These are phyloP conservation scores for Drosophila littoralis DNA, from an alignment of 1,140 invertebrate genomes.

Conservation along the genomic window DNA sequence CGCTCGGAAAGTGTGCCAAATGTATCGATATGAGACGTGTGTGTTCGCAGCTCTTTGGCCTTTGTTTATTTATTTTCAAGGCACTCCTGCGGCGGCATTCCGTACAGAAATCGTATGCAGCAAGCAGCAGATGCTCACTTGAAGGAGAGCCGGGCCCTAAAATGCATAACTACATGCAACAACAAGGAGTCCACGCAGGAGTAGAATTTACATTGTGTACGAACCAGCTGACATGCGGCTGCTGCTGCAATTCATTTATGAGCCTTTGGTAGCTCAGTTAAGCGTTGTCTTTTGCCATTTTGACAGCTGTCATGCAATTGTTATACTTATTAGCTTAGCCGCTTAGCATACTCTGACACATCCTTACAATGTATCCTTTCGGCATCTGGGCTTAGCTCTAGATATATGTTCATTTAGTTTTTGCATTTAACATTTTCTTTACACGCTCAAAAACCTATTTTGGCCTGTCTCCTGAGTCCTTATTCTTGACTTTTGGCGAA, in stretches of 20 bases:
- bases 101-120: slow-evolving; percentile 19
- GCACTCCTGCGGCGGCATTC: slow-evolving; percentile 38
- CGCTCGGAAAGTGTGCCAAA: slow-evolving; percentile 49
- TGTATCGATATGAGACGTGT: slow-evolving; percentile 38
- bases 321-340: slow-evolving; percentile 36
- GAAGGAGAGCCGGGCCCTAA: slow-evolving; percentile 22
- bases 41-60: slow-evolving; percentile 19
- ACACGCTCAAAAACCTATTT: too few relatives aligned
- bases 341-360: slow-evolving; percentile 17
- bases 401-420: background rate
- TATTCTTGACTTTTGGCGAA: too few relatives aligned
- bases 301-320: slow-evolving; percentile 42
- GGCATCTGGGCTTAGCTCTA: background rate
- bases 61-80: slow-evolving; percentile 36
- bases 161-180: slow-evolving; percentile 31
- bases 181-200: slow-evolving; percentile 1
- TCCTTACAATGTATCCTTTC: background rate
- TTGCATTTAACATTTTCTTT: too few relatives aligned
- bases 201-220: slow-evolving; percentile 32
- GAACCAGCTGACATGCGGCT: slow-evolving; percentile 38
- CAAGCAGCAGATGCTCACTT: slow-evolving; percentile 22
- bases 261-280: slow-evolving; percentile 16
- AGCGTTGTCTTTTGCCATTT: slow-evolving; percentile 20
- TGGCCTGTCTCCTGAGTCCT: too few relatives aligned
- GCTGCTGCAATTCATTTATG: slow-evolving; percentile 31